Conservation (phyloP, 2,113 vertebrate genomes). For the Ammodytes dubius region DNA sequence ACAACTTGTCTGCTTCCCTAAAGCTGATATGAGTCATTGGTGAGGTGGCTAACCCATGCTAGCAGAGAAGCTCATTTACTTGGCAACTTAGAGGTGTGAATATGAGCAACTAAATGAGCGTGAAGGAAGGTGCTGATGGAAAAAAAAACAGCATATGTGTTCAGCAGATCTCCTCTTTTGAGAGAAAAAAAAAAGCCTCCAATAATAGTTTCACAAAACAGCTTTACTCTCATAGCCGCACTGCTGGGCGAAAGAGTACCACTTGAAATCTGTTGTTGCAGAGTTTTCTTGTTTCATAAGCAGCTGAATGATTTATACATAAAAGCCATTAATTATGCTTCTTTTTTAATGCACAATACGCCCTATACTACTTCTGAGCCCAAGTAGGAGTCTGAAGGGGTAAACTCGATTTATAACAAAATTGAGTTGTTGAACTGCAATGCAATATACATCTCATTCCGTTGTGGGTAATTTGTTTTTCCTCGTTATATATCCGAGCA, state of each 20-base stretch:
- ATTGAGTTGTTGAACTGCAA: conserved; percentile 10
- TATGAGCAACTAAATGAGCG: conserved; percentile 43
- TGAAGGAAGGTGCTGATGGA: conserved; percentile 50
- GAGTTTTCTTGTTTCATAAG: background rate
- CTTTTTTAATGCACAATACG: conserved; percentile 36
- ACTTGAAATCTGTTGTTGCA: conserved; percentile 1
- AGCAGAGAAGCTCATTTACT: conserved; percentile 40
- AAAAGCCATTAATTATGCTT: conserved; percentile 14
- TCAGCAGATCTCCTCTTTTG: conserved; percentile 5
- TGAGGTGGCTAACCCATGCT: conserved; percentile 16
- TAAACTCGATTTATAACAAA: conserved; percentile 26
- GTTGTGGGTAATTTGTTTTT: background rate
- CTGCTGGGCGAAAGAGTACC: conserved; percentile 4
- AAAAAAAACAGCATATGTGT: conserved; percentile 46
- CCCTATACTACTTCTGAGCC: conserved; percentile 7
- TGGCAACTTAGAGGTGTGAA: conserved; percentile 59
- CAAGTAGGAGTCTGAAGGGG: background rate
- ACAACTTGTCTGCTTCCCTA: background rate
- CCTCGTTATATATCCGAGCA: background rate
- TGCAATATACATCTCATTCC: conserved; percentile 31
- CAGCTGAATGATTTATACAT: conserved; percentile 23
- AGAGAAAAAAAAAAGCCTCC: background rate
- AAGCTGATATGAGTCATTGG: background rate
- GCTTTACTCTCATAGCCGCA: background rate
- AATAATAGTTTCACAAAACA: conserved; percentile 9